Evolutionary conservation across 2,797 vertebrate species (phyloP), one percentile per base, ranked within the genome.

Genomic region (Euphonia xanthogaster): DNA sequence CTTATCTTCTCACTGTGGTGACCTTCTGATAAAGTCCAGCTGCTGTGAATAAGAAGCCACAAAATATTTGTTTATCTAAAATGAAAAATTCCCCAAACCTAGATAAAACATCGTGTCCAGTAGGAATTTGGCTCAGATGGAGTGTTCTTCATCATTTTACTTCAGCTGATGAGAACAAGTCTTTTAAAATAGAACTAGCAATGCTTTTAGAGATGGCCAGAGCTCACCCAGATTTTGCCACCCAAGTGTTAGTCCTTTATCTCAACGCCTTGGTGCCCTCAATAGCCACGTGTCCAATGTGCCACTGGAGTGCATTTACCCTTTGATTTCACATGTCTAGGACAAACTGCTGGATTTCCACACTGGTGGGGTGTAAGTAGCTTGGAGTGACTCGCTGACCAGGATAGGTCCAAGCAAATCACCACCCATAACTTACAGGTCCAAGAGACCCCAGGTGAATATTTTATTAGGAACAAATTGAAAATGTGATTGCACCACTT

Each of bases 11-110:
- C 35, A 9, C 37, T 90, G 25, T 63, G 40, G 61, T 73, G 70
- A 94, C 70, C 79, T 91, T 40, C 51, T 93, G 94, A 93, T 86
- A 66, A 78, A 86, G 68, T 92, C 86, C 94, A 95, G 73, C 79
- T 96, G 93, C 66, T 4, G 2, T 62, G 47, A 91, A 60, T 39
- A 60, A 70, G 44, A 90, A 75, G 17, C 18, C n/a, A 80, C 65
- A 72, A 78, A 81, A 62, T 80, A 81, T 44, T 91, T 83, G 13
- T 65, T 33, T 86, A 88, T 91, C 54, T 83, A 70, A 80, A 91
- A 89, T 75, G 37, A 88, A 84, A 83, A 85, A 65, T 27, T 80
- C 35, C 47, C 40, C n/a, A 90, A 77, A 44, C 42, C 18, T 86
- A 60, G 81, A 89, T 88, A 71, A 86, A 87, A 55, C 25, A 44